Base-by-base conservation (phyloP, 2,797 vertebrate species). In the Alauda arvensis region DNA sequence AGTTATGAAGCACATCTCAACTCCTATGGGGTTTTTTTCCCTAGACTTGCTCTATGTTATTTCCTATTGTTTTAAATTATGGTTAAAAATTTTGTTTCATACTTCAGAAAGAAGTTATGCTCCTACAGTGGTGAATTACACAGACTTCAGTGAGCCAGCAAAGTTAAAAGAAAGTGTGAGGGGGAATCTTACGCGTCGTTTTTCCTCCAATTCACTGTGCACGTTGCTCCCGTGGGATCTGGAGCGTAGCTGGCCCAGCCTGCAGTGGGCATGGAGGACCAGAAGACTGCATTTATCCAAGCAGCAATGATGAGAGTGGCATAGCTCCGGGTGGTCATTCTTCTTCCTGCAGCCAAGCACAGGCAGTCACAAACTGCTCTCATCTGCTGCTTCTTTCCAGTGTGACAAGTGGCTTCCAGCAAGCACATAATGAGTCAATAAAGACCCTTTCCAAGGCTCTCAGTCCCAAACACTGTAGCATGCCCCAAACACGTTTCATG, bases 181-280 rank as follows among this genome's bases (percentile, higher is more conserved):
- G 18, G 31, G 18, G 33, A 66, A 55, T 86, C 99, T 97, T 96
- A 99, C 99, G 12, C 90, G 62, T 99, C 98, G 59, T 99, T 99
- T 80, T 98, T 96, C 89, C 98, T 97, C 99, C 99, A 99, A 92
- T 99, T 98, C 88, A 99, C 98, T 83, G 99, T 99, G 94, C 99
- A 99, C 0, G 99, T 99, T 23, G 99, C 98, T 85, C 99, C 99
- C 4, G 98, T 99, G 3, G 99, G 99, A 92, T 99, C 99, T 0
- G 99, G 98, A 74, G 98, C 98, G 2, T 99, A 99, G 89, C 98
- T 96, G 43, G 99, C 98, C 99, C 99, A 99, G 71, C 99, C 99
- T 45, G 97, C 57, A 7, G 98, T 57, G 4, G 99, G 99, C 98
- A 99, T 98, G 48, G 97, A 98, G 68, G 97, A 97, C 99, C 99